Conservation (phyloP, 2,888 invertebrate genomes). For the Andrena flavipes region DNA sequence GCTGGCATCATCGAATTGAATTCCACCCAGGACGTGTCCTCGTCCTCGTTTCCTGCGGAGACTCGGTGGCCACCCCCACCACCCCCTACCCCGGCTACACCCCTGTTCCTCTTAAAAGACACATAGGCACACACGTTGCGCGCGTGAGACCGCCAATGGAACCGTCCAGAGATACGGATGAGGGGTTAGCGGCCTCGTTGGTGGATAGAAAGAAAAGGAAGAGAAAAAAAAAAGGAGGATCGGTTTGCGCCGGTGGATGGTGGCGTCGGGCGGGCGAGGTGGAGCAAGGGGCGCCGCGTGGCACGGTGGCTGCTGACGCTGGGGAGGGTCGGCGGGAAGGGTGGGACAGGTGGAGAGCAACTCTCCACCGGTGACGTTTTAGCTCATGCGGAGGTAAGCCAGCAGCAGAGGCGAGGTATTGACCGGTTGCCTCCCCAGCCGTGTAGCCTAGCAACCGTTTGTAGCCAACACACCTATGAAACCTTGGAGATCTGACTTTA, state of each 20-base stretch:
- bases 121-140: neutral
- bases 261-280: constrained; percentile 37
- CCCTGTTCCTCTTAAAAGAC: too few species aligned
- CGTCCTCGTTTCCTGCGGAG: constrained; percentile 29
- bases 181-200: constrained; percentile 48
- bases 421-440: constrained; percentile 83
- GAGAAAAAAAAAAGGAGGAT: constrained; percentile 40
- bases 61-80: constrained; percentile 7
- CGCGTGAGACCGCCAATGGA: neutral
- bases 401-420: constrained; percentile 82
- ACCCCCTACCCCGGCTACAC: neutral
- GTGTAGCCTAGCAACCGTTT: constrained; percentile 83
- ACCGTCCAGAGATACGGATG: constrained; percentile 26
- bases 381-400: constrained; percentile 76
- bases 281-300: constrained; percentile 27
- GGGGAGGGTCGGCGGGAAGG: constrained; percentile 55
- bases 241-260: constrained; percentile 35
- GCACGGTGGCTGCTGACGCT: constrained; percentile 63
- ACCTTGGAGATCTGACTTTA: constrained; percentile 85
- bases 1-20: constrained; percentile 29
- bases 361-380: constrained; percentile 80
- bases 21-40: constrained; percentile 35
- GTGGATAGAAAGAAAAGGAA: constrained; percentile 27
- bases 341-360: constrained; percentile 72
- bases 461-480: constrained; percentile 84